Evolutionary conservation across 2,797 vertebrate genomes (phyloP).

Genomic region (Pipistrellus nathusii): DNA sequence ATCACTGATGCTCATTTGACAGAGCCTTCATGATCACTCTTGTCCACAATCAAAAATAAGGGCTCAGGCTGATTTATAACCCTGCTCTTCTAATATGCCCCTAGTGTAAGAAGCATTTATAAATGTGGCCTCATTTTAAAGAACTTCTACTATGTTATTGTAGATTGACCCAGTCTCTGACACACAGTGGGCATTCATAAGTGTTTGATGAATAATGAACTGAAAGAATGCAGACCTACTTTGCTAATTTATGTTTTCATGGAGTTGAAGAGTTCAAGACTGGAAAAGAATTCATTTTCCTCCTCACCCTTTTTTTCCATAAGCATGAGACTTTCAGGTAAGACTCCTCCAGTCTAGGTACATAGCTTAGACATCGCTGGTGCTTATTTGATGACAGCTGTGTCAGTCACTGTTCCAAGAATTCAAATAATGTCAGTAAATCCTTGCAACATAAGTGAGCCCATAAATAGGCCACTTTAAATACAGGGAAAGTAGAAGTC

Average conservation of each 20-base stretch:
- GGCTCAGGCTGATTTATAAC: slow-evolving; percentile 65
- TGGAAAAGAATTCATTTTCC: neutral
- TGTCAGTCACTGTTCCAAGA: neutral
- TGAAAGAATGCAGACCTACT: neutral
- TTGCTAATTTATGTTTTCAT: slow-evolving; percentile 26
- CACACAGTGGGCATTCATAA: slow-evolving; percentile 15
- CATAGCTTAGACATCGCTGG: neutral
- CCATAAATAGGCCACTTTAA: neutral
- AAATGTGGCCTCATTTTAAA: slow-evolving; percentile 21
- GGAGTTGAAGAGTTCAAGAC: neutral
- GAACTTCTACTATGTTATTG: neutral
- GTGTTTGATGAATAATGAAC: neutral
- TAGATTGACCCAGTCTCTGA: neutral
- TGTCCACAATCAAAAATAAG: slow-evolving; percentile 64
- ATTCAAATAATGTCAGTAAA: neutral
- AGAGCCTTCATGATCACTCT: slow-evolving; percentile 61
- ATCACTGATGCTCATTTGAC: slow-evolving; percentile 66
- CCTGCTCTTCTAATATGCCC: neutral
- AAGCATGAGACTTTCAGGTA: neutral
- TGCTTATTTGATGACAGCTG: neutral
- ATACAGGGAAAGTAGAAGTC: neutral
- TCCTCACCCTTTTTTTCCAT: slow-evolving; percentile 6
- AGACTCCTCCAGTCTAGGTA: neutral
- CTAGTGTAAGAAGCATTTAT: slow-evolving; percentile 7
- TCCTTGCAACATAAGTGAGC: neutral